phyloP scores from a whole-genome alignment of 2,113 vertebrate species.

The Podocnemis expansa region DNA sequence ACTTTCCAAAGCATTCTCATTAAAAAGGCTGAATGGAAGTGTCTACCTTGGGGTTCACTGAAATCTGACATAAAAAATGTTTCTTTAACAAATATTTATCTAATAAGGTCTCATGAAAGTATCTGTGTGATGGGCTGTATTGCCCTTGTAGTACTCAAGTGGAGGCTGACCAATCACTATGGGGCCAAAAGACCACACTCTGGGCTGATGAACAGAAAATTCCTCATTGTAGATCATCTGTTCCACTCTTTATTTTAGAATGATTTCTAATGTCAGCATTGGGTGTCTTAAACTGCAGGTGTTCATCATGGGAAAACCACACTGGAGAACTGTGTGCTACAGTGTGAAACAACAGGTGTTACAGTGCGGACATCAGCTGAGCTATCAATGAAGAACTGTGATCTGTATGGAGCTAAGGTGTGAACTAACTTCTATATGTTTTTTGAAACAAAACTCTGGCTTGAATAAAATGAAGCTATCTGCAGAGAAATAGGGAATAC shows the following conservation, averaged over 20 bases:
- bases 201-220: neutral
- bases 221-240: neutral
- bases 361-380: slow-evolving; percentile 88
- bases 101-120: neutral
- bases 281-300: slow-evolving; percentile 73
- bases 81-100: neutral
- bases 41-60: neutral
- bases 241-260: neutral
- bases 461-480: neutral
- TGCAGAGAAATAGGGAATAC: neutral
- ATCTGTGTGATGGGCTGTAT: neutral
- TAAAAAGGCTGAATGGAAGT: neutral
- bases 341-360: slow-evolving; percentile 94
- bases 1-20: neutral
- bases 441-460: neutral
- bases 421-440: neutral
- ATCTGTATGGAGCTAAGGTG: slow-evolving; percentile 97
- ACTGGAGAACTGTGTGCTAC: slow-evolving; percentile 94
- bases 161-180: no score
- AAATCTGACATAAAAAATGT: neutral
- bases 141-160: no score
- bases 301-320: slow-evolving; percentile 87
- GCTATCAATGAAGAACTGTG: slow-evolving; percentile 91
- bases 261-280: neutral
- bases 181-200: neutral